Conservation (phyloP, 1,140 invertebrate species). For the Pectinophora gossypiella region DNA sequence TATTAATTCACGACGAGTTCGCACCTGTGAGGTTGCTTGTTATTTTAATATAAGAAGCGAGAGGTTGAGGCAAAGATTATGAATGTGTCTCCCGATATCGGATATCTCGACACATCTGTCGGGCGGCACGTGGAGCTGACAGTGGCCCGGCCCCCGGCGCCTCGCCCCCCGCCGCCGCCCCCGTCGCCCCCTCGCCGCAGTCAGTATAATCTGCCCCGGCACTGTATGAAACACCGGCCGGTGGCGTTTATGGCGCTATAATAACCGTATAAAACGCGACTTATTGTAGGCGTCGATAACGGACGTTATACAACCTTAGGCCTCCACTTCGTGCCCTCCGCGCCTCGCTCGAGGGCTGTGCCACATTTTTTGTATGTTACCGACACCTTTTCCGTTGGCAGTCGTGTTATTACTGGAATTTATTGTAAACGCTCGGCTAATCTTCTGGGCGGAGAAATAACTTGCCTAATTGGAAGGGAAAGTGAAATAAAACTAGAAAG, state of each 20-base stretch:
- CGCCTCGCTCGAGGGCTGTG: conserved; percentile 10
- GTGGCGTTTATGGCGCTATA: conserved; percentile 71
- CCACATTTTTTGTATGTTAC: conserved; percentile 26
- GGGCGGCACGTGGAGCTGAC: conserved; percentile 58
- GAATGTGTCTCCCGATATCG: conserved; percentile 71
- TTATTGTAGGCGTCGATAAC: conserved; percentile 72
- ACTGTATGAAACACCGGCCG: conserved; percentile 72
- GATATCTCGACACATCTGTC: conserved; percentile 71
- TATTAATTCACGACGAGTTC: conserved; percentile 35
- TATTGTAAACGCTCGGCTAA: conserved; percentile 14
- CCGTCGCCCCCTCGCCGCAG: conserved; percentile 27
- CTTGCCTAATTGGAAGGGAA: conserved; percentile 16
- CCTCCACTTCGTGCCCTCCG: conserved; percentile 36
- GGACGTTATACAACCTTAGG: conserved; percentile 59
- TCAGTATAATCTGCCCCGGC: conserved; percentile 64
- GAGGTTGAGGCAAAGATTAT: conserved; percentile 66
- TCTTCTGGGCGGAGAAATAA: conserved; percentile 8
- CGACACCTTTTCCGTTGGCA: conserved; percentile 8
- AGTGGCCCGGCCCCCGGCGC: conserved; percentile 37
- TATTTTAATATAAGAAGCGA: conserved; percentile 63
- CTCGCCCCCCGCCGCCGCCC: conserved; percentile 16
- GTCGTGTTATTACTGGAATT: conserved; percentile 12
- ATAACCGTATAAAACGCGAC: conserved; percentile 74
- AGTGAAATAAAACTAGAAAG: conserved; percentile 24
- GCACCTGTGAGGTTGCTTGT: conserved; percentile 44